phyloP scores from a whole-genome alignment of 2,888 invertebrate genomes.

The Philopedon plagiatum region DNA sequence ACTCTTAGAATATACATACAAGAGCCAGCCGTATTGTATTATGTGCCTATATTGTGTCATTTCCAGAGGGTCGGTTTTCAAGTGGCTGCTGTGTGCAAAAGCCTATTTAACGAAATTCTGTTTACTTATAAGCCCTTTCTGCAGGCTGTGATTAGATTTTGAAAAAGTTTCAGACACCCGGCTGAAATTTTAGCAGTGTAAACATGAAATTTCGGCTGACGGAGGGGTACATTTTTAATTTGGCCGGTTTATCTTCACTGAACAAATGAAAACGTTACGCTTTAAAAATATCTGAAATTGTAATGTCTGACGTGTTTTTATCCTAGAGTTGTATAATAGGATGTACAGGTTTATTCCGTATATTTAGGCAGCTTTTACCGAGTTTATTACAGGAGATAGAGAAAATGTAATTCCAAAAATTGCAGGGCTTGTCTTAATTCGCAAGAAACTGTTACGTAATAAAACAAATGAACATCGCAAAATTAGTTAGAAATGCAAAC shows the following conservation, averaged over 20 bases:
- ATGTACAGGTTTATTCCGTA: no score
- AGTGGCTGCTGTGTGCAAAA: conserved; percentile 61
- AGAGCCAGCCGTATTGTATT: not conserved
- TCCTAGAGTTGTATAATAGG: no score
- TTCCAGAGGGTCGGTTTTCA: conserved; percentile 63
- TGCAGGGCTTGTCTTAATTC: no score
- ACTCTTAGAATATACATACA: not conserved
- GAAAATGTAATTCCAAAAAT: no score
- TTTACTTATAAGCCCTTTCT: conserved; percentile 43
- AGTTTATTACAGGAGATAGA: no score
- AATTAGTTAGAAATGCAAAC: no score
- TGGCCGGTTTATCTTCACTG: not conserved
- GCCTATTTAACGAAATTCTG: conserved; percentile 51
- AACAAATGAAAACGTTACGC: not conserved
- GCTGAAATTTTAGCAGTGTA: conserved; percentile 35
- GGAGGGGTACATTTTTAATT: conserved; percentile 35
- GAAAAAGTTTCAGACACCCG: conserved; percentile 43
- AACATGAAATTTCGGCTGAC: conserved; percentile 26
- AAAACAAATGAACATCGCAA: no score
- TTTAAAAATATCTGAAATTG: not conserved
- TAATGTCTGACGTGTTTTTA: no score
- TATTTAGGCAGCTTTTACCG: no score
- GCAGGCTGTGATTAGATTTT: conserved; percentile 43
- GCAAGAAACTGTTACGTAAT: not conserved
- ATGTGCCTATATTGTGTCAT: conserved; percentile 62